A percentile compares a stretch with the other conserved stretches of the same genome.
phyloP scores from a whole-genome alignment of 2,888 invertebrate species.

The Synanthedon vespiformis region DNA sequence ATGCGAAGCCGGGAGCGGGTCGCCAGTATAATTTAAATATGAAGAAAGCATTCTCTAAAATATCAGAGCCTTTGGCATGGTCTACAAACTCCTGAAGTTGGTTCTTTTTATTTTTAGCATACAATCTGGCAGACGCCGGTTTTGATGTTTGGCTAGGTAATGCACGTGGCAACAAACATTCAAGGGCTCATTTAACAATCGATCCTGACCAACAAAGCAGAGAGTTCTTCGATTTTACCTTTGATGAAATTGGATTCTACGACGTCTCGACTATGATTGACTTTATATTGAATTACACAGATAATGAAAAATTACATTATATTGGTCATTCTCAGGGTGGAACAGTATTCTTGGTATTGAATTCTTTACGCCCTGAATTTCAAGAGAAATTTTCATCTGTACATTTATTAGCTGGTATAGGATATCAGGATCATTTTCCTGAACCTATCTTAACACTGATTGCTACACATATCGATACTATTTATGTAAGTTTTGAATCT shows the following conservation, averaged over 20 bases:
- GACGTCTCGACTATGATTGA: constrained; percentile 51
- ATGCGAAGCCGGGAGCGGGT: no score
- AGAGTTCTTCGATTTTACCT: constrained; percentile 46
- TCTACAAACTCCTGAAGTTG: no score
- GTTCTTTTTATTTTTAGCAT: constrained; percentile 18
- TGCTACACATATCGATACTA: background rate
- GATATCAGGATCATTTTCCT: constrained; percentile 36
- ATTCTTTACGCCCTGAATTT: constrained; percentile 35
- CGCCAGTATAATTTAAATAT: no score
- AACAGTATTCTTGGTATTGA: constrained; percentile 36
- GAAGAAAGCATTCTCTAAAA: no score
- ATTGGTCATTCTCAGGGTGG: constrained; percentile 58
- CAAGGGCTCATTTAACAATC: constrained; percentile 63
- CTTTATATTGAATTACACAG: constrained; percentile 30
- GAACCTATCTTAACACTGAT: constrained; percentile 2
- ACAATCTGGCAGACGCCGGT: constrained; percentile 74
- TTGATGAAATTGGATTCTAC: constrained; percentile 41
- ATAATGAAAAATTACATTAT: constrained; percentile 35
- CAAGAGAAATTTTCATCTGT: constrained; percentile 38
- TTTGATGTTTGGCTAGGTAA: constrained; percentile 89
- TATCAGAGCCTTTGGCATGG: no score
- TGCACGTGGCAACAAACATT: constrained; percentile 80
- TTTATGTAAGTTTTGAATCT: background rate
- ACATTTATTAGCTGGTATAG: constrained; percentile 44
- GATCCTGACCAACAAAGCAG: constrained; percentile 31